phyloP scores from a whole-genome alignment of 2,888 invertebrate genomes.

The Epistrophella euchroma region DNA sequence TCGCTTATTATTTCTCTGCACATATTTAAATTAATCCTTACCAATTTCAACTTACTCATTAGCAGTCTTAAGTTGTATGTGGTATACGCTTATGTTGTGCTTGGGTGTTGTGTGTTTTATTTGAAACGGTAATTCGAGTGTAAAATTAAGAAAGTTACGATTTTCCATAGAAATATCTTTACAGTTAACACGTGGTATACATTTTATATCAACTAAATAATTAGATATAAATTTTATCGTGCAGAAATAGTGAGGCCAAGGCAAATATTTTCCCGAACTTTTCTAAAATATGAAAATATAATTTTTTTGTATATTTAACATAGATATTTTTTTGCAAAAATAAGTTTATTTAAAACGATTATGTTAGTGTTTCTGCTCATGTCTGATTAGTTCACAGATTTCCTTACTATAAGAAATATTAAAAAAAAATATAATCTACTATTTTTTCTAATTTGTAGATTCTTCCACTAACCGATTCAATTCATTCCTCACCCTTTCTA shows the following conservation, averaged over 20 bases:
- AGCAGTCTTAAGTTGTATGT: not conserved
- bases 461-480: no score
- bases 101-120: not conserved
- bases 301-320: no score
- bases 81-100: not conserved
- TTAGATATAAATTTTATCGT: not conserved
- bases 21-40: not conserved
- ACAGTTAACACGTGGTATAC: no score
- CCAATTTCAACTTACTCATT: not conserved
- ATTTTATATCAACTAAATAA: not conserved
- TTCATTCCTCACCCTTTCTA: constrained; percentile 2
- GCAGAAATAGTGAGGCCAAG: not conserved
- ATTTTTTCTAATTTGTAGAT: no score
- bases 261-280: not conserved
- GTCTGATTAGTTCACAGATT: no score
- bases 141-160: not conserved
- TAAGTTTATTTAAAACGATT: no score
- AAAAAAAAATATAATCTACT: no score
- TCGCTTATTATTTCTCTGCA: not conserved
- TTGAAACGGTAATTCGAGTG: not conserved
- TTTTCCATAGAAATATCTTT: not conserved
- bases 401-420: no score
- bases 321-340: no score
- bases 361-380: no score
- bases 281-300: no score